A percentile compares a stretch with the other conserved stretches of the same genome.
These are phyloP conservation scores for Spodoptera frugiperda DNA, from an alignment of 1,140 invertebrate species.

Conservation along the genomic window DNA sequence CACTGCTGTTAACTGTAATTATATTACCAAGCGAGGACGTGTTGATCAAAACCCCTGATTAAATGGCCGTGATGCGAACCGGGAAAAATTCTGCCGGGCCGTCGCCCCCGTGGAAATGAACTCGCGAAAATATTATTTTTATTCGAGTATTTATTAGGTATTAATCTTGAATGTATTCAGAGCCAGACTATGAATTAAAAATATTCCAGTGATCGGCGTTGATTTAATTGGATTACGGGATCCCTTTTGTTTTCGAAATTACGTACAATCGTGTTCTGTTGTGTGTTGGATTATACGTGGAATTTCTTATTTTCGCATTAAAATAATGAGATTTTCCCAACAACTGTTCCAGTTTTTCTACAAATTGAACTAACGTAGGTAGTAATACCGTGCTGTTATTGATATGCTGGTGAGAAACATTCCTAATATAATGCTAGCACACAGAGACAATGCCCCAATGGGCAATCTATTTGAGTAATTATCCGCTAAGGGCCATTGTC, in stretches of 20 bases:
- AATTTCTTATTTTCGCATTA: background rate
- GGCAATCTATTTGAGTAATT: conserved; percentile 86
- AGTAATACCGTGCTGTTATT: conserved; percentile 38
- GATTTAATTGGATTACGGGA: conserved; percentile 13
- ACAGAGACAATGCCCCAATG: conserved; percentile 83
- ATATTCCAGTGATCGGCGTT: conserved; percentile 27
- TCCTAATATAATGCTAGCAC: conserved; percentile 71
- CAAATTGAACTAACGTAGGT: background rate
- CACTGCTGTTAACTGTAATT: conserved; percentile 85
- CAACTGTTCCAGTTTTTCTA: too few species aligned
- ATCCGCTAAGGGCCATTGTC: conserved; percentile 84
- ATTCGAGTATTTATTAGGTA: conserved; percentile 45
- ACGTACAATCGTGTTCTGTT: background rate
- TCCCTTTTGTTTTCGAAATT: conserved; percentile 10
- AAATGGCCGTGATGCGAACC: conserved; percentile 72
- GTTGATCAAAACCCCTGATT: conserved; percentile 84
- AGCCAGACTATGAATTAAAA: conserved; percentile 14
- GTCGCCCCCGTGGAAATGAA: conserved; percentile 40
- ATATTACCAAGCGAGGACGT: conserved; percentile 84
- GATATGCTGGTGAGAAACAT: conserved; percentile 60
- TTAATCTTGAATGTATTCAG: conserved; percentile 30
- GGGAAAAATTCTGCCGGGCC: conserved; percentile 66
- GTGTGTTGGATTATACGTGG: conserved; percentile 1
- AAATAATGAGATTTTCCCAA: background rate
- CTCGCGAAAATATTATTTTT: conserved; percentile 42